Base-by-base conservation (phyloP, 2,888 invertebrate genomes). In the Tortricodes alternella region DNA sequence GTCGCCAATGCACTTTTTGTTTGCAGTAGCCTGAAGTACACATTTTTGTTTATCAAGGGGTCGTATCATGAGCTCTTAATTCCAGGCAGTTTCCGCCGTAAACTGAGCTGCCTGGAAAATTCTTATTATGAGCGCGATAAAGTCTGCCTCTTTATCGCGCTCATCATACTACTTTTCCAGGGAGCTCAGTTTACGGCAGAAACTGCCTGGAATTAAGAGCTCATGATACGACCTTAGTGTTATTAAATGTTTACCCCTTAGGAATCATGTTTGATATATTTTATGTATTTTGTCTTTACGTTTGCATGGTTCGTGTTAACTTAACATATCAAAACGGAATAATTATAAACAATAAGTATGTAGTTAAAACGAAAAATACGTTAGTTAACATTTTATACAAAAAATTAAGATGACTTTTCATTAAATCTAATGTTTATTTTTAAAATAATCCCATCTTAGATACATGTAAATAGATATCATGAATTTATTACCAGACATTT, bases 1-100 rank as follows among this genome's bases (percentile, higher is more conserved):
- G 62, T 68, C 72, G 83, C 83, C 80, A 63, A 76, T 88, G 79
- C 87, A 90, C 71, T 81, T 88, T 72, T 86, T 76, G 68, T 83
- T 92, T 79, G 85, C 89, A 66, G 77, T 83, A 73, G 51, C 66
- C 61, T 67, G 53, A 58, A 50, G 60, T 62, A 43, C 74, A 73
- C 69, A 56, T 62, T 76, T 75, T 61, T 21, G 21, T 56, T 32
- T 23, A 23, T 3, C 16, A 11, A 65, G n/a, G n/a, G n/a, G n/a
- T n/a, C n/a, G n/a, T n/a, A n/a, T n/a, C n/a, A n/a, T n/a, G n/a
- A n/a, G n/a, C n/a, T n/a, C n/a, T n/a, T n/a, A n/a, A n/a, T n/a
- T n/a, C n/a, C n/a, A n/a, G n/a, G n/a, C n/a, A n/a, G n/a, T n/a
- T n/a, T n/a, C n/a, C n/a, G n/a, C n/a, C n/a, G n/a, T n/a, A n/a